Conservation (phyloP, 2,888 invertebrate genomes). For the Caenorhabditis becei region DNA sequence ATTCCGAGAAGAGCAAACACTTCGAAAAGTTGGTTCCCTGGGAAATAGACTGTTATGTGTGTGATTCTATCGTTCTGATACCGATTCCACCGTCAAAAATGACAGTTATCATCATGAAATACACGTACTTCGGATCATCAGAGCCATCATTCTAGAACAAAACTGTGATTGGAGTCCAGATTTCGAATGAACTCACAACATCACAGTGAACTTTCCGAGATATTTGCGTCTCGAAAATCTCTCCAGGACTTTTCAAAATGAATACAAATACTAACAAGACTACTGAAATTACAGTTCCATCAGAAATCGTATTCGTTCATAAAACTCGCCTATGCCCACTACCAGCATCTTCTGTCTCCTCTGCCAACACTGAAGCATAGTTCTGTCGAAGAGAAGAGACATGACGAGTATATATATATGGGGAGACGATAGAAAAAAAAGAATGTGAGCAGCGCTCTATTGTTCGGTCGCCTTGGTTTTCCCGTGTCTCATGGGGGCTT, state of each 20-base stretch:
- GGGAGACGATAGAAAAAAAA: too few relatives aligned
- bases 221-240: slow-evolving; percentile 22
- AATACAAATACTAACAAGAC: background rate
- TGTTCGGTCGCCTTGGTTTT: too few relatives aligned
- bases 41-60: too few relatives aligned
- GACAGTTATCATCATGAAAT: slow-evolving; percentile 32
- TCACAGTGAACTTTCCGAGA: slow-evolving; percentile 20
- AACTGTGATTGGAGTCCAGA: background rate
- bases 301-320: background rate
- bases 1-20: slow-evolving; percentile 48
- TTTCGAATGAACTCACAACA: slow-evolving; percentile 3
- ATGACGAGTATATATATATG: too few relatives aligned
- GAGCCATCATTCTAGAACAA: slow-evolving; percentile 2
- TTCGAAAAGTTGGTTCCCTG: slow-evolving; percentile 58
- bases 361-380: too few relatives aligned
- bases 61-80: too few relatives aligned
- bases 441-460: too few relatives aligned
- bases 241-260: background rate
- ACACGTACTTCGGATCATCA: background rate
- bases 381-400: too few relatives aligned
- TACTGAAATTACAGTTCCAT: background rate
- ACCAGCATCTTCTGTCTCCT: too few relatives aligned
- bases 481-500: too few relatives aligned
- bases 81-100: slow-evolving; percentile 24
- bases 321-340: too few relatives aligned